phyloP scores from a whole-genome alignment of 2,888 invertebrate species.

The Monoplex corrugatus region DNA sequence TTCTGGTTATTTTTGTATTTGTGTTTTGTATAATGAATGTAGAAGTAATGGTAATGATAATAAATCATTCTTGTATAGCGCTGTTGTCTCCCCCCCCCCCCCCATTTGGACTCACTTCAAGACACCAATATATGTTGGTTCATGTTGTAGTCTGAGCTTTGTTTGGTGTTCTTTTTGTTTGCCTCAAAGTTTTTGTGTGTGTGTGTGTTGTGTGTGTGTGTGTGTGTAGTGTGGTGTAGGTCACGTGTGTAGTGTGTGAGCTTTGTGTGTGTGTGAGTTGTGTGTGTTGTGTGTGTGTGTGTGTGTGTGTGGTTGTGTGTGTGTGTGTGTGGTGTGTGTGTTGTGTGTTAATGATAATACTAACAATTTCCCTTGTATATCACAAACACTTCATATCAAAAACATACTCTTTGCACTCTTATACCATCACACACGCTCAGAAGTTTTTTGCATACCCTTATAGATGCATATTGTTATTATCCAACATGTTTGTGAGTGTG shows the following conservation, averaged over 20 bases:
- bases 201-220: background rate
- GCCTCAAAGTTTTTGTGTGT: background rate
- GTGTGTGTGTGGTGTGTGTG: background rate
- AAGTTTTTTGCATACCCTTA: background rate
- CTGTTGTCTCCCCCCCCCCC: too few species aligned
- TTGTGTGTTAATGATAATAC: background rate
- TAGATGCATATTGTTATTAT: background rate
- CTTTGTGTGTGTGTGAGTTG: background rate
- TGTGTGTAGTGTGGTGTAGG: background rate
- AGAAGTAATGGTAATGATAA: background rate
- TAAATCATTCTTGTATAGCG: too few species aligned
- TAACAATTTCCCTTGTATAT: too few species aligned
- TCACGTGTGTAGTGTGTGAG: background rate
- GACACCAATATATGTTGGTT: background rate
- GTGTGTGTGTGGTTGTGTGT: background rate
- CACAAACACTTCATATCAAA: too few species aligned
- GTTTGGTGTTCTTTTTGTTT: background rate
- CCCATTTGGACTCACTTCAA: too few species aligned
- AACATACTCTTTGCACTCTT: background rate
- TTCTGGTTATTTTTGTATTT: background rate
- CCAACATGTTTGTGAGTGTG: too few species aligned
- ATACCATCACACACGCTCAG: background rate
- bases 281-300: background rate
- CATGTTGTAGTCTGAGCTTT: background rate
- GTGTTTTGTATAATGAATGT: background rate